Evolutionary conservation across 2,113 vertebrate species (phyloP).

Genomic region (Callithrix jacchus): DNA sequence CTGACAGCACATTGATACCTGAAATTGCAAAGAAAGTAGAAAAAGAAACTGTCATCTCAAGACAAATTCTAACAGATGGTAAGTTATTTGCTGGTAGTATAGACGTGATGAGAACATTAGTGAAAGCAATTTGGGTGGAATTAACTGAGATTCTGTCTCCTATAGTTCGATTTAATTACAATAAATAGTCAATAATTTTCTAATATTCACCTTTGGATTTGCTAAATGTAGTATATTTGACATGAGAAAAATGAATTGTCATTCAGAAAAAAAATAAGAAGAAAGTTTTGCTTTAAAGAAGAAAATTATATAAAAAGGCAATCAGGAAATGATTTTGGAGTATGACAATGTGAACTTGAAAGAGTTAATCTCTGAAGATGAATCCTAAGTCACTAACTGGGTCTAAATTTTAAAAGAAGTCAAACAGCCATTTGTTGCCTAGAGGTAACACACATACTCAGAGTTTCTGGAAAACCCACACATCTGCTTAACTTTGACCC

Average conservation of each 20-base stretch:
- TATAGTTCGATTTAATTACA: neutral
- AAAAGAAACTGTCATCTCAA: neutral
- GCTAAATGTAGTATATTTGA: neutral
- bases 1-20: neutral
- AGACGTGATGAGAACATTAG: neutral
- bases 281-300: neutral
- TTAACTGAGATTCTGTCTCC: neutral
- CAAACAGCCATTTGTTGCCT: no score
- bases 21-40: neutral
- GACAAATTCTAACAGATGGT: neutral
- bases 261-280: neutral
- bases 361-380: no score
- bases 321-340: neutral
- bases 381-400: no score
- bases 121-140: neutral
- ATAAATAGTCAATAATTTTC: neutral
- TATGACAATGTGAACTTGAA: neutral
- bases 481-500: no score
- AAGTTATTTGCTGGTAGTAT: neutral
- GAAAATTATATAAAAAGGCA: neutral
- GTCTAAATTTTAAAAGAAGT: no score
- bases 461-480: no score
- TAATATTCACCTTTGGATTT: neutral
- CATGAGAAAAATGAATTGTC: neutral
- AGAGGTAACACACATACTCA: no score